Conservation (phyloP, 2,113 vertebrate species). For the Talpa occidentalis region DNA sequence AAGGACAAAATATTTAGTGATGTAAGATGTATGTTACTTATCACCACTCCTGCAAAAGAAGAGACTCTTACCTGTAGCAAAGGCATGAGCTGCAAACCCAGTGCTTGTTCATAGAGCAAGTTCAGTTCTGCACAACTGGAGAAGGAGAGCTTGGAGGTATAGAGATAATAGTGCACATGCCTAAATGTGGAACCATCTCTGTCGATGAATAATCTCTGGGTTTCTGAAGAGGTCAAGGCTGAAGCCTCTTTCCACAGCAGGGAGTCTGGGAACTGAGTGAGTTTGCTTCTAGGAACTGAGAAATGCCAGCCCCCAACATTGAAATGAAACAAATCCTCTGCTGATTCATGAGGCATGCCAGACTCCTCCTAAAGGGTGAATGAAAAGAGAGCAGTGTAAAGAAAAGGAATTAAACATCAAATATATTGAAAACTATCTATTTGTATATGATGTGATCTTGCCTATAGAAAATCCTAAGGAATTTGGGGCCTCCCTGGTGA, state of each 20-base stretch:
- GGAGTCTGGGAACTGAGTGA: slow-evolving; percentile 81
- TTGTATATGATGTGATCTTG: neutral
- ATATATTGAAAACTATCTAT: no score
- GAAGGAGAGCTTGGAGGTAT: slow-evolving; percentile 81
- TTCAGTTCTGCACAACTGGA: slow-evolving; percentile 80
- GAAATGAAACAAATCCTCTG: slow-evolving; percentile 79
- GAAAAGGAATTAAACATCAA: slow-evolving; percentile 49
- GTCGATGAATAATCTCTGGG: slow-evolving; percentile 81
- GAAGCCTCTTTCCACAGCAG: slow-evolving; percentile 82
- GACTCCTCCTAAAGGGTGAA: slow-evolving; percentile 69
- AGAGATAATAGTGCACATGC: slow-evolving; percentile 83
- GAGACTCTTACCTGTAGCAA: slow-evolving; percentile 80
- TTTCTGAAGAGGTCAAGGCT: slow-evolving; percentile 68
- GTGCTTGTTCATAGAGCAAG: slow-evolving; percentile 82
- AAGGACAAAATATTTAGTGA: neutral
- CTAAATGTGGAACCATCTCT: slow-evolving; percentile 84
- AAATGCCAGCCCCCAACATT: slow-evolving; percentile 84
- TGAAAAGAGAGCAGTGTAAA: slow-evolving; percentile 46
- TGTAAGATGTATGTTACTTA: slow-evolving; percentile 4
- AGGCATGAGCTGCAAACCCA: slow-evolving; percentile 80
- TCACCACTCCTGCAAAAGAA: neutral
- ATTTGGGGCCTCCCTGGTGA: neutral
- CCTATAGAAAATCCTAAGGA: slow-evolving; percentile 39
- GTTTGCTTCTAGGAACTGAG: slow-evolving; percentile 80
- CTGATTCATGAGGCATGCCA: slow-evolving; percentile 66